Base-by-base conservation (phyloP, 2,888 invertebrate species). In the Flexamia atlantica region DNA sequence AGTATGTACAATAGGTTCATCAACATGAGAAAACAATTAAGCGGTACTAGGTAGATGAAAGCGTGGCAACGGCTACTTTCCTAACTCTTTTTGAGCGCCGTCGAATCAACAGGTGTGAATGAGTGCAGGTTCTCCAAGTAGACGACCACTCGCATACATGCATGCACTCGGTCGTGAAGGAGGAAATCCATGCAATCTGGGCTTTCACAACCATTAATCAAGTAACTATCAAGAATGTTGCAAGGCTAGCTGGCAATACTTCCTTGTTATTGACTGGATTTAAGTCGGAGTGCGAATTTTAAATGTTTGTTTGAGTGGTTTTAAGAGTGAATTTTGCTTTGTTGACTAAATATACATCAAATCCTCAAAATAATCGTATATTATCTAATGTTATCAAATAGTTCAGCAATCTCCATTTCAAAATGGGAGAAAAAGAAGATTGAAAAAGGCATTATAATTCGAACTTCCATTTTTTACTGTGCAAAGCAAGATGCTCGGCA, bases 11-110 rank as follows among this genome's bases (percentile, higher is more conserved):
- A n/a, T n/a, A n/a, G 36, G 36, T 36, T 7, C 36, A 10, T 46
- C 14, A 46, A 46, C 46, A 46, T 17, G 46, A 4, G 46, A 46
- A 46, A 36, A 46, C 14, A 46, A 46, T 46, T 14, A 9, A 10
- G 17, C 14, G 46, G 46, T 46, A 46, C 3, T 64, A 64, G 28
- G 30, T 64, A 17, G 23, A 57, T 28, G 64, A 64, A 64, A 64
- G 64, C 64, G 64, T 64, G 64, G 64, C 64, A 64, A 30, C 64
- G 14, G 28, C 28, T 64, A 28, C 64, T 64, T 64, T 64, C 64
- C 9, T 64, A 7, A 5, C 53, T 23, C 23, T 23, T 10, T 14
- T 46, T 53, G 53, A 53, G 23, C 23, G 20, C 3, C 14, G 23
- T 23, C 53, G 10, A 53, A 23, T 53, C 23, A 23, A 53, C 2